Evolutionary conservation across 2,797 vertebrate species (phyloP), one percentile per base, ranked within the genome.

Genomic region (Fratercula arctica): DNA sequence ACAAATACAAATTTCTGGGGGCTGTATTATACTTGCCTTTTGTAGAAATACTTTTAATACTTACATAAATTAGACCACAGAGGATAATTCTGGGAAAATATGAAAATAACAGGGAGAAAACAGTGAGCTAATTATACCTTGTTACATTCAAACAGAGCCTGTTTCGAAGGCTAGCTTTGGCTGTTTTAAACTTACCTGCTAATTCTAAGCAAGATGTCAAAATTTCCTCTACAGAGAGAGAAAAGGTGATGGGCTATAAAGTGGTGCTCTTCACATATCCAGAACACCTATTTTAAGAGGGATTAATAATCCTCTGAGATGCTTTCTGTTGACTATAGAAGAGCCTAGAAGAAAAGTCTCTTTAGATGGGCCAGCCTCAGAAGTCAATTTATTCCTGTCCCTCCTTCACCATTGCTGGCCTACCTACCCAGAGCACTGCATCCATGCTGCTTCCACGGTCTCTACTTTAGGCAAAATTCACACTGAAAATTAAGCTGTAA

Each of bases 381-480:
- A 90, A 73, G 21, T 50, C 31, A 85, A 15, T 1, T 41, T 60
- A 19, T 60, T 57, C 18, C 25, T 68, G 12, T 69, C 8, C 4
- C 3, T 59, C 24, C 13, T 56, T 69, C 19, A 29, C 0, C 11
- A 1, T 25, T 79, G 23, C 33, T 77, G 2, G 11, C 16, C 6
- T 45, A 13, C 9, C 8, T 2, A 0, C 13, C 5, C 9, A 74
- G 37, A 76, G 28, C 10, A 37, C 33, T 28, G 21, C 9, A 16
- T 29, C 18, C 5, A 5, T 5, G 1, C 24, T 41, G 26, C 13
- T 75, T 79, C 31, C 33, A 20, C 10, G 11, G 19, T 48, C 16
- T 85, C 31, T 61, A 10, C 9, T 77, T 76, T 18, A 85, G 10
- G 28, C 4, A 89, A 90, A 79, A 59, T 15, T 11, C 2, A 24